Evolutionary conservation across 1,140 invertebrate genomes (phyloP).

Genomic region (Mercenaria mercenaria): DNA sequence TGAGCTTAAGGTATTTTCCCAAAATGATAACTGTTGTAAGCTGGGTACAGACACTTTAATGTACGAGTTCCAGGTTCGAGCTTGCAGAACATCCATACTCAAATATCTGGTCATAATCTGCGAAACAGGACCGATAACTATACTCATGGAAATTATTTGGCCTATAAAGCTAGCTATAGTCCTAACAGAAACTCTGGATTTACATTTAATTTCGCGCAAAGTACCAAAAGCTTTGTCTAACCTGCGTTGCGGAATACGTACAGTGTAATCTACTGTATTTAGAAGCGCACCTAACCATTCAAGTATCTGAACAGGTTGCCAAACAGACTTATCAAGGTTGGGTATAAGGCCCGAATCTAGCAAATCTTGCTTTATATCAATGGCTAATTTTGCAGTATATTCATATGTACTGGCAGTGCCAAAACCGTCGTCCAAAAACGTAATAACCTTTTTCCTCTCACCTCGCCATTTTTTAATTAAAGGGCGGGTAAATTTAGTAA

Average conservation of each 20-base stretch:
- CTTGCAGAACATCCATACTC: neutral
- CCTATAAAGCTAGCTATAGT: neutral
- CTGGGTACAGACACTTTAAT: neutral
- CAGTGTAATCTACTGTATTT: neutral
- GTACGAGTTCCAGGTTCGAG: neutral
- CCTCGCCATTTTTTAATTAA: conserved; percentile 58
- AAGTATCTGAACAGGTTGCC: neutral
- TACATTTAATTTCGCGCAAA: neutral
- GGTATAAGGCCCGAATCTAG: neutral
- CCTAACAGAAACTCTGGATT: neutral
- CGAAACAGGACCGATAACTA: conserved; percentile 11
- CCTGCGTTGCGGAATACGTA: neutral
- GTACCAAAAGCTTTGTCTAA: conserved; percentile 21
- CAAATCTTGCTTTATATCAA: conserved; percentile 8
- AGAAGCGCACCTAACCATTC: conserved; percentile 5
- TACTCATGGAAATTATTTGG: conserved; percentile 21
- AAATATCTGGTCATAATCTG: conserved; percentile 35
- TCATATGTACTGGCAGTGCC: neutral
- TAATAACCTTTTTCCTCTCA: conserved; percentile 42
- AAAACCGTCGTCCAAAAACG: conserved; percentile 52
- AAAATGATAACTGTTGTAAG: neutral
- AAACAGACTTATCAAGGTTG: neutral
- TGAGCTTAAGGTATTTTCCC: neutral
- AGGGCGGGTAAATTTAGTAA: conserved; percentile 58
- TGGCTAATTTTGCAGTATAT: neutral